These are phyloP conservation scores for Heliconius hewitsoni DNA, from an alignment of 1,140 invertebrate genomes.

Conservation along the genomic window DNA sequence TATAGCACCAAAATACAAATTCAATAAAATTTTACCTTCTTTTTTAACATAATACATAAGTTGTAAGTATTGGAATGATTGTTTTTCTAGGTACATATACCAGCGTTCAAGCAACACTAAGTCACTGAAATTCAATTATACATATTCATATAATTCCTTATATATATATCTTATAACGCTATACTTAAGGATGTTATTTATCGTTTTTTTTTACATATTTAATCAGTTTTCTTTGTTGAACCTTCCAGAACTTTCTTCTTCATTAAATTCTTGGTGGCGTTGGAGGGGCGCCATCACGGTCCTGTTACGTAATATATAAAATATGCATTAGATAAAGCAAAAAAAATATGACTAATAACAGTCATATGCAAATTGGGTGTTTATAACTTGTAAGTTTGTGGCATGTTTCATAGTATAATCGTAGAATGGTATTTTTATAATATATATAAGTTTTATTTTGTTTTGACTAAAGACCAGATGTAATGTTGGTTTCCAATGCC, in stretches of 20 bases:
- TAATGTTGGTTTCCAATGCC: no score
- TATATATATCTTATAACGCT: slow-evolving; percentile 27
- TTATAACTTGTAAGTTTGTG: no score
- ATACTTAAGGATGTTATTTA: slow-evolving; percentile 42
- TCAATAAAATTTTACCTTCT: background rate
- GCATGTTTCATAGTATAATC: no score
- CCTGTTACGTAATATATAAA: slow-evolving; percentile 50
- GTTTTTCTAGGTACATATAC: slow-evolving; percentile 5
- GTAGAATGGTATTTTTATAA: no score
- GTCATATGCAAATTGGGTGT: no score
- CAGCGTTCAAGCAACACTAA: slow-evolving; percentile 22
- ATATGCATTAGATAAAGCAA: no score
- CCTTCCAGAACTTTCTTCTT: slow-evolving; percentile 33
- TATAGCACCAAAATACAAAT: slow-evolving; percentile 18
- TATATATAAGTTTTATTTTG: no score
- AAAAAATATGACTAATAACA: no score
- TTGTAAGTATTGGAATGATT: slow-evolving; percentile 12
- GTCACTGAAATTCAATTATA: slow-evolving; percentile 11
- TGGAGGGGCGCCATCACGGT: slow-evolving; percentile 77
- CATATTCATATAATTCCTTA: slow-evolving; percentile 6
- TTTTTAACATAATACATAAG: slow-evolving; percentile 1
- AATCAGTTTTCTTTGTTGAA: slow-evolving; percentile 37
- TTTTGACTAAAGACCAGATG: no score
- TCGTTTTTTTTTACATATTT: slow-evolving; percentile 34
- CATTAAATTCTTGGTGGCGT: slow-evolving; percentile 76